Conservation (phyloP, 2,113 vertebrate species). For the Crotophaga sulcirostris region DNA sequence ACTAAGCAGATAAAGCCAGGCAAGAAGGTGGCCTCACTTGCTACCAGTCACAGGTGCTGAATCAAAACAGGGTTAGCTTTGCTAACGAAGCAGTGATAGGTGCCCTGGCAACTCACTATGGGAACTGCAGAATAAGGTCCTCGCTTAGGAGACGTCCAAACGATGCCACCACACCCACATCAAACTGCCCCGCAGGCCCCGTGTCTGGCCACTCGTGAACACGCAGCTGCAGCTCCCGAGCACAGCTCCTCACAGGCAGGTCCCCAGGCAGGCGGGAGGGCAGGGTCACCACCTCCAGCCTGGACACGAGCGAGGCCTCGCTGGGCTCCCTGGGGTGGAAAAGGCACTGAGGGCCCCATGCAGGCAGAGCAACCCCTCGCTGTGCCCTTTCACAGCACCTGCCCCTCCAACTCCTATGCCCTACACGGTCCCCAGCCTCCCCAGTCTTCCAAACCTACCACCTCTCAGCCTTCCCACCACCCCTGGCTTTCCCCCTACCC, state of each 20-base stretch:
- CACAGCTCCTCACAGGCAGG: conserved; percentile 83
- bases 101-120: conserved; percentile 68
- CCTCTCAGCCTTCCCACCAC: accelerated
- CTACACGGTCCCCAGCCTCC: neutral
- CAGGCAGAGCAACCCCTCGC: neutral
- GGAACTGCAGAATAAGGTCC: conserved; percentile 90
- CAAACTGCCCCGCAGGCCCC: conserved; percentile 75
- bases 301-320: conserved; percentile 71
- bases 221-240: conserved; percentile 76
- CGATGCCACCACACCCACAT: conserved; percentile 93
- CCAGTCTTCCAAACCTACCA: neutral
- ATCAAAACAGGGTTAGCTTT: neutral
- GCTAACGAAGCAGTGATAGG: accelerated
- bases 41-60: too few species aligned
- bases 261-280: conserved; percentile 46
- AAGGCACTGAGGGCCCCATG: neutral
- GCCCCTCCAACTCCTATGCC: too few species aligned
- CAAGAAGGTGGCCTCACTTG: neutral
- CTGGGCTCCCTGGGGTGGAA: conserved; percentile 54
- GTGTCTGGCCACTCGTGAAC: conserved; percentile 86
- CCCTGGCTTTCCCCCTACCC: too few species aligned
- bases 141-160: conserved; percentile 89
- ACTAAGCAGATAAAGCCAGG: neutral
- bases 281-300: conserved; percentile 88
- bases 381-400: neutral